A percentile compares a stretch with the other conserved stretches of the same genome.
These are phyloP conservation scores for Gadus macrocephalus DNA, from an alignment of 2,113 vertebrate species.

Conservation along the genomic window DNA sequence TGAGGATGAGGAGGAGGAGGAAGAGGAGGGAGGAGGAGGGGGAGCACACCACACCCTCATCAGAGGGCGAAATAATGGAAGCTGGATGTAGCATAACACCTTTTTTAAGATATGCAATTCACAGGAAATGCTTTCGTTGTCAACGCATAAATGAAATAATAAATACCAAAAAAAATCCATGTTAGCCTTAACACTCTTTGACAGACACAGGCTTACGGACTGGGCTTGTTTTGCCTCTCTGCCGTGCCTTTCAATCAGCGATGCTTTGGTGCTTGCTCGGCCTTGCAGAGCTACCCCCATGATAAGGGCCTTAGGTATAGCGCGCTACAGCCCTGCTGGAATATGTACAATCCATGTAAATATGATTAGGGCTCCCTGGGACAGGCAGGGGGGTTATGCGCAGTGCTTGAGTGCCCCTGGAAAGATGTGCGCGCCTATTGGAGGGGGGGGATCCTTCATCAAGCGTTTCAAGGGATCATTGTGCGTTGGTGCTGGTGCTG, in stretches of 20 bases:
- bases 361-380: slow-evolving; percentile 30
- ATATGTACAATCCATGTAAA: slow-evolving; percentile 42
- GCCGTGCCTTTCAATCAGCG: slow-evolving; percentile 5
- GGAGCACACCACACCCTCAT: no score
- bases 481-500: not conserved
- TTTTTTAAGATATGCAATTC: slow-evolving; percentile 30
- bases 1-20: not conserved
- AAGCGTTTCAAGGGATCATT: slow-evolving; percentile 16
- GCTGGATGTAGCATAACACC: not conserved
- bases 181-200: slow-evolving; percentile 2
- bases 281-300: slow-evolving; percentile 22
- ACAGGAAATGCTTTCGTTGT: not conserved
- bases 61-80: no score
- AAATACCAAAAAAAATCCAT: slow-evolving; percentile 19
- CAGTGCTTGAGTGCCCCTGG: slow-evolving; percentile 19
- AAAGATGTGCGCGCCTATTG: slow-evolving; percentile 11
- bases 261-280: slow-evolving; percentile 15
- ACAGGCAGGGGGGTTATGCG: slow-evolving; percentile 26
- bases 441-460: slow-evolving; percentile 6
- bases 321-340: slow-evolving; percentile 9
- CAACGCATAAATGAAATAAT: not conserved
- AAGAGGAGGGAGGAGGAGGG: slow-evolving; percentile 21
- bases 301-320: slow-evolving; percentile 1
- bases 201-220: slow-evolving; percentile 5
- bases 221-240: not conserved